Percentiles rank a stretch among this genome's conserved stretches.
Conservation (phyloP, 2,797 vertebrate genomes). For the Ara ararauna region DNA sequence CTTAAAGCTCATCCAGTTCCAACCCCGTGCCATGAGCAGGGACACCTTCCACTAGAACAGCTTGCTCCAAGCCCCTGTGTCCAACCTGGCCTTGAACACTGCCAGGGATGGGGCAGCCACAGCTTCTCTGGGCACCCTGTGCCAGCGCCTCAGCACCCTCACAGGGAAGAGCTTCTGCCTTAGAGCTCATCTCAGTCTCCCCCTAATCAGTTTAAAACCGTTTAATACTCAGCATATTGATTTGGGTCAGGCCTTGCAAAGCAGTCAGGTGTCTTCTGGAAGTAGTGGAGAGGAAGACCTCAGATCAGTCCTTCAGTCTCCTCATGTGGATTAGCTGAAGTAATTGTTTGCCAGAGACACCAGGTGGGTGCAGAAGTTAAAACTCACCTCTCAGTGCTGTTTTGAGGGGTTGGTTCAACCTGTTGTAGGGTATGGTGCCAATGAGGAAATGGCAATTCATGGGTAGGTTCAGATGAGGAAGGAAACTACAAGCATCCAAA, state of each 20-base stretch:
- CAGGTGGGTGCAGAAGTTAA: not conserved
- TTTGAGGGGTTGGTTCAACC: not conserved
- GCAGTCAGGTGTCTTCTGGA: fast-evolving
- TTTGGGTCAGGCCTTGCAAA: not conserved
- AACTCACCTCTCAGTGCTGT: not conserved
- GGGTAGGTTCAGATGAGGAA: not conserved
- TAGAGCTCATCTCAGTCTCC: not conserved
- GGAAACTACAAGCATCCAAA: not conserved
- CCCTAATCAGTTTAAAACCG: not conserved
- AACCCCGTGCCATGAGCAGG: not conserved
- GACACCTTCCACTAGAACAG: not conserved
- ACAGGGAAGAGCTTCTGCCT: fast-evolving
- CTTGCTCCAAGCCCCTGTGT: not conserved
- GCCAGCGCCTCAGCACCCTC: not conserved
- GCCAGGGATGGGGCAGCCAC: no score
- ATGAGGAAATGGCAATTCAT: fast-evolving
- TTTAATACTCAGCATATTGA: not conserved
- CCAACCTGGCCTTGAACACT: no score
- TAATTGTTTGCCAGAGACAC: not conserved
- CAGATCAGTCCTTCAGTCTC: not conserved
- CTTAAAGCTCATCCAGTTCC: not conserved
- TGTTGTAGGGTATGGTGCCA: not conserved
- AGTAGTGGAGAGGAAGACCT: not conserved
- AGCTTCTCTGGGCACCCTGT: no score
- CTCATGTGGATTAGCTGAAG: not conserved